A percentile compares a stretch with the other conserved stretches of the same genome.
Conservation (phyloP, 2,797 vertebrate species). For the Pelochelys cantorii region DNA sequence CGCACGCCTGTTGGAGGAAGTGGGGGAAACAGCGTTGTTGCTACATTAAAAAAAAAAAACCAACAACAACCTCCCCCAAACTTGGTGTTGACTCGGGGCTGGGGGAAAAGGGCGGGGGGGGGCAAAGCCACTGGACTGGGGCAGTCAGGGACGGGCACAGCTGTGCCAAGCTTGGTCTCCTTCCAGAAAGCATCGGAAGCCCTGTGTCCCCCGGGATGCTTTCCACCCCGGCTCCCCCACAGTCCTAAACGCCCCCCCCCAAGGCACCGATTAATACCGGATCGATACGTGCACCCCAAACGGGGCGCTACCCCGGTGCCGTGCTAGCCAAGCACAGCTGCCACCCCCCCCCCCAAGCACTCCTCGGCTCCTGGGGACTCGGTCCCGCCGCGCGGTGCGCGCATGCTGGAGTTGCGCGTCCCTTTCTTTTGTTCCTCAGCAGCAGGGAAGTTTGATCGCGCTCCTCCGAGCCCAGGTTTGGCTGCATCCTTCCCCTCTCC, state of each 20-base stretch:
- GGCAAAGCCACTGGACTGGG: no score
- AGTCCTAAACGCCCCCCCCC: background rate
- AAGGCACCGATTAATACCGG: no score
- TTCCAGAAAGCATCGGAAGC: background rate
- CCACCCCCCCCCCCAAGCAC: no score
- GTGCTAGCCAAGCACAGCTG: no score
- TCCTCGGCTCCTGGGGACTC: no score
- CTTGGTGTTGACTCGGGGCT: constrained; percentile 3
- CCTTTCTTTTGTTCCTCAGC: background rate
- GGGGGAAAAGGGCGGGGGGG: background rate
- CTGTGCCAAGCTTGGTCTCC: no score
- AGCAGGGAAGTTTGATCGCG: background rate
- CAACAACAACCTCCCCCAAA: background rate
- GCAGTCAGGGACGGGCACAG: no score
- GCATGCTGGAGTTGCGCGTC: no score
- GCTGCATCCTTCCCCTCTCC: background rate
- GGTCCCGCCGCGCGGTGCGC: no score
- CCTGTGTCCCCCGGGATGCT: background rate
- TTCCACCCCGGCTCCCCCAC: no score
- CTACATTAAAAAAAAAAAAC: constrained; percentile 6
- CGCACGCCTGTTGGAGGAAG: constrained; percentile 83
- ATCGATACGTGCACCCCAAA: no score
- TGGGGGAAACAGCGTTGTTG: constrained; percentile 80
- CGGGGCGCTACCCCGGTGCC: no score
- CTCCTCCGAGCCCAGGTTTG: background rate